Evolutionary conservation across 2,797 vertebrate species (phyloP).

Genomic region (Microctenopoma stevenorrisi): DNA sequence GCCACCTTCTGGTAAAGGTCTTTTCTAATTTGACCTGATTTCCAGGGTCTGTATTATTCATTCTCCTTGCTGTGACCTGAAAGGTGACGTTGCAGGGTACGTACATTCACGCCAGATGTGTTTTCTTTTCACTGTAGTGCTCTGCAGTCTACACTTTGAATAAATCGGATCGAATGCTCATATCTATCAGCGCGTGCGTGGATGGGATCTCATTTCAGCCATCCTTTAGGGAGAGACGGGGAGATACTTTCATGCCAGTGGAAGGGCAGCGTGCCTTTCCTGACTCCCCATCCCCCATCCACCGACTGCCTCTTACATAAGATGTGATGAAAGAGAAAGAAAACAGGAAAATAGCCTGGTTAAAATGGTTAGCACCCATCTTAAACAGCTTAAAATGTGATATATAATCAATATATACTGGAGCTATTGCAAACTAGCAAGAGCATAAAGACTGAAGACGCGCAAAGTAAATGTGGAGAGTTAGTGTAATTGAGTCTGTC

Average conservation of each 20-base stretch:
- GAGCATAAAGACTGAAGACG: constrained; percentile 2
- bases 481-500: constrained; percentile 14
- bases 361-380: neutral
- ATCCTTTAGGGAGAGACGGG: constrained; percentile 48
- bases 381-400: too few species aligned
- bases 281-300: constrained; percentile 45
- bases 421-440: too few species aligned
- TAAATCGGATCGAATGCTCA: constrained; percentile 47
- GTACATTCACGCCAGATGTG: constrained; percentile 43
- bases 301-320: constrained; percentile 48
- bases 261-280: constrained; percentile 48
- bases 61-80: constrained; percentile 22
- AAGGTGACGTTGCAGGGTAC: constrained; percentile 18
- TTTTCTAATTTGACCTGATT: constrained; percentile 58
- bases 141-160: constrained; percentile 40
- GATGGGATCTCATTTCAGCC: constrained; percentile 54
- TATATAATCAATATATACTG: too few species aligned
- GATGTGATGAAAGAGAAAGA: constrained; percentile 30
- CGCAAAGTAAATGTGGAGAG: constrained; percentile 4
- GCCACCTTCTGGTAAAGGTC: constrained; percentile 45
- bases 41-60: constrained; percentile 33
- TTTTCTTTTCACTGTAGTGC: neutral
- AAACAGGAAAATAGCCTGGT: constrained; percentile 37
- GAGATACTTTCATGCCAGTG: constrained; percentile 45
- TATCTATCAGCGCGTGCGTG: constrained; percentile 52